Percentiles rank a stretch among this genome's conserved stretches.
Evolutionary conservation across 2,113 vertebrate genomes (phyloP).

Genomic region (Neogale vison): DNA sequence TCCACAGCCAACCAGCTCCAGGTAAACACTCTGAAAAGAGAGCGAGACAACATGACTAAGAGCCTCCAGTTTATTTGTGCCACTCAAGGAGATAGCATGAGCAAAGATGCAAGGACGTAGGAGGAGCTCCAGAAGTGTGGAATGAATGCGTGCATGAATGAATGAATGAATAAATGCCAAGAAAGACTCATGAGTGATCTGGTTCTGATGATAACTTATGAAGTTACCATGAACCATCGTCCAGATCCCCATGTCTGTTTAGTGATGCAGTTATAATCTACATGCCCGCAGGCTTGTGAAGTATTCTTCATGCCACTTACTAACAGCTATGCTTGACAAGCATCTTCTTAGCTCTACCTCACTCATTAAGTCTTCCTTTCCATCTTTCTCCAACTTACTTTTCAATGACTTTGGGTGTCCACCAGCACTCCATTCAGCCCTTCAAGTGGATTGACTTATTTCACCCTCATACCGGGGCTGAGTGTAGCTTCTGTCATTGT

Average conservation of each 20-base stretch:
- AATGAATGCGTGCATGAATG: not conserved
- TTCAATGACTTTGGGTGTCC: not conserved
- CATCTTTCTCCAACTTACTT: not conserved
- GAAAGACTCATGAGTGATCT: not conserved
- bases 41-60: not conserved
- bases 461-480: too few species aligned
- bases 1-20: conserved; percentile 91
- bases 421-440: not conserved
- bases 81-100: too few species aligned
- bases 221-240: not conserved
- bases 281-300: not conserved
- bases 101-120: not conserved
- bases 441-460: not conserved
- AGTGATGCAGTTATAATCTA: not conserved
- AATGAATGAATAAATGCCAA: not conserved
- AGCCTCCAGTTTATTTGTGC: not conserved
- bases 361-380: not conserved
- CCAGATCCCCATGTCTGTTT: not conserved
- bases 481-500: not conserved
- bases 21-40: conserved; percentile 82
- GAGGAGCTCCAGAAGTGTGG: not conserved
- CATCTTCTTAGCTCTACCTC: not conserved
- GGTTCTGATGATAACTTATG: not conserved
- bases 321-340: not conserved
- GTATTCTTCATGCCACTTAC: not conserved